Evolutionary conservation across 1,140 invertebrate genomes (phyloP).

Genomic region (Linepithema humile): DNA sequence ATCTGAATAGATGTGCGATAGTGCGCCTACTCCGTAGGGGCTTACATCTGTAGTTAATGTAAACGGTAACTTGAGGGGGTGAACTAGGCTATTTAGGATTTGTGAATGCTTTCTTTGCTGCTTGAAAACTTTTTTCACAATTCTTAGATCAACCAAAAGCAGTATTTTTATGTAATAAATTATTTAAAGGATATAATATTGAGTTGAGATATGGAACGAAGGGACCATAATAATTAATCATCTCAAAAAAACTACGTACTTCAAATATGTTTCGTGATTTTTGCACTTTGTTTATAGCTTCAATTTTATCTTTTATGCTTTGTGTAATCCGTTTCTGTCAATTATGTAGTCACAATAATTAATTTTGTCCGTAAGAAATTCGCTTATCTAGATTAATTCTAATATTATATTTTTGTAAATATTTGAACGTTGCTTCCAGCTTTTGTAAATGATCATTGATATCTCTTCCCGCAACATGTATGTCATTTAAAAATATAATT

Average conservation of each 20-base stretch:
- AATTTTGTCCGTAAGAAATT: conserved; percentile 61
- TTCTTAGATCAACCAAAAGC: conserved; percentile 57
- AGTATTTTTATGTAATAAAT: conserved; percentile 67
- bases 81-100: conserved; percentile 64
- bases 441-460: not conserved
- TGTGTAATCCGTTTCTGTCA: conserved; percentile 63
- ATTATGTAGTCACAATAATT: conserved; percentile 73
- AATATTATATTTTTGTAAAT: conserved; percentile 54
- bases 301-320: conserved; percentile 62
- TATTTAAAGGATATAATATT: conserved; percentile 72
- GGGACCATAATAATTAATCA: conserved; percentile 73
- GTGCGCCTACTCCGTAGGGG: conserved; percentile 80
- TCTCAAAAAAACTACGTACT: conserved; percentile 67
- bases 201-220: conserved; percentile 76
- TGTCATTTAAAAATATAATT: not conserved
- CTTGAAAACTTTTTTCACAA: conserved; percentile 68
- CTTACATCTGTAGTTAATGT: conserved; percentile 80
- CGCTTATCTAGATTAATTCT: conserved; percentile 54
- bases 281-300: conserved; percentile 65
- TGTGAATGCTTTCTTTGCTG: conserved; percentile 68
- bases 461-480: not conserved
- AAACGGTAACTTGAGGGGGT: too few relatives aligned
- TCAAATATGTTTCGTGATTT: conserved; percentile 68
- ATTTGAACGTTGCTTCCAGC: conserved; percentile 52
- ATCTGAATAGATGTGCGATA: conserved; percentile 79